Evolutionary conservation across 2,797 vertebrate species (phyloP).

Genomic region (Intellagama lesueurii): DNA sequence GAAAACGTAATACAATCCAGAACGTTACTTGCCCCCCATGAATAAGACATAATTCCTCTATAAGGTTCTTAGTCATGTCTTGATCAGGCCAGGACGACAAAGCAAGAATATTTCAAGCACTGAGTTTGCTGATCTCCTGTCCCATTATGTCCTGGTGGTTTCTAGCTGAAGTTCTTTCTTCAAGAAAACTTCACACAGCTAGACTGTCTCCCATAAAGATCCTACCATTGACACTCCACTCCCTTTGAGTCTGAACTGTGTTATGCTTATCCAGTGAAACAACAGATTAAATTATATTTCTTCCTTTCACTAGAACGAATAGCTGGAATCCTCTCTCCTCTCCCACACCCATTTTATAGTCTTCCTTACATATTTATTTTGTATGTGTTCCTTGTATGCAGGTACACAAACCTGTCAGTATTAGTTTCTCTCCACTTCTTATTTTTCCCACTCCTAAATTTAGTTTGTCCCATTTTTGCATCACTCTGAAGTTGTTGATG

Average conservation of each 20-base stretch:
- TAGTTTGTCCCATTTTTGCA: neutral
- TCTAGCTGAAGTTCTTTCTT: neutral
- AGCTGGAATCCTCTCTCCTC: too few relatives aligned
- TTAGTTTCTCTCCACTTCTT: neutral
- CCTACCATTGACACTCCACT: neutral
- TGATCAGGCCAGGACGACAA: neutral
- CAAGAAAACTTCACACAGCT: neutral
- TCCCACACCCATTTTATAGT: too few relatives aligned
- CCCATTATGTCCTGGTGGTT: neutral
- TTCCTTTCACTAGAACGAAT: too few relatives aligned
- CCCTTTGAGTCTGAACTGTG: neutral
- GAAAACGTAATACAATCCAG: constrained; percentile 3
- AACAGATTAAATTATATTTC: too few relatives aligned
- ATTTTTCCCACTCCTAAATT: neutral
- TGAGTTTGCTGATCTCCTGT: neutral
- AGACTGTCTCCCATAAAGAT: neutral
- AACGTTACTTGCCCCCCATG: constrained; percentile 5
- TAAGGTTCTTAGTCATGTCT: neutral
- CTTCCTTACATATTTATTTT: too few relatives aligned
- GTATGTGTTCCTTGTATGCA: too few relatives aligned
- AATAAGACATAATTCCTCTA: constrained; percentile 11
- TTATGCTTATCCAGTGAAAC: neutral
- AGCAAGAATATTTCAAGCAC: neutral
- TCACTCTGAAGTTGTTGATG: neutral
- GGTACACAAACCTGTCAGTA: too few relatives aligned